phyloP scores from a whole-genome alignment of 1,140 invertebrate genomes.

The Ganaspis sp. region DNA sequence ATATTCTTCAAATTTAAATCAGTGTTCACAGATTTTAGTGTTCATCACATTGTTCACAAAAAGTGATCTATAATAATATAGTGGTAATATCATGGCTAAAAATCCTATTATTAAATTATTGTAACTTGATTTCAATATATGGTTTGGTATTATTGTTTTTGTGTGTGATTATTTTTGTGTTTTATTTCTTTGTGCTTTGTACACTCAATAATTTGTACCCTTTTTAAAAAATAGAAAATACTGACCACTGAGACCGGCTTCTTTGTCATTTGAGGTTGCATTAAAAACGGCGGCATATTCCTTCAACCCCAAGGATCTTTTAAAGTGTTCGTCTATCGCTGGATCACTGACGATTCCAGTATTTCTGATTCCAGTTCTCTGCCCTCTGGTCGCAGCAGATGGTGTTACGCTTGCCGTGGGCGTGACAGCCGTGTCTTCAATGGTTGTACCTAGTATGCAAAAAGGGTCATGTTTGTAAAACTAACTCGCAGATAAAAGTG shows the following conservation, averaged over 20 bases:
- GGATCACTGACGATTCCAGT: slow-evolving; percentile 82
- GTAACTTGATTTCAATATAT: too few relatives aligned
- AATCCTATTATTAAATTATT: too few relatives aligned
- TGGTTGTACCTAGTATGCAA: slow-evolving; percentile 64
- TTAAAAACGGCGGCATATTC: slow-evolving; percentile 90
- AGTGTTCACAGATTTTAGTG: too few relatives aligned
- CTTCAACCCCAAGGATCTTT: slow-evolving; percentile 89
- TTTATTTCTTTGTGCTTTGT: too few relatives aligned
- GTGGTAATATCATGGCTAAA: too few relatives aligned
- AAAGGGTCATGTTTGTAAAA: background rate
- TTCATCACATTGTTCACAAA: too few relatives aligned
- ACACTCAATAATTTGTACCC: too few relatives aligned
- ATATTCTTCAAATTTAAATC: too few relatives aligned
- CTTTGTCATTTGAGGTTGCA: slow-evolving; percentile 74
- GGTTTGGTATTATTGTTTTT: too few relatives aligned
- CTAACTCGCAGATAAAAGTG: background rate
- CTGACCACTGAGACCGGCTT: slow-evolving; percentile 71
- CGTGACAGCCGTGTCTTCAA: slow-evolving; percentile 70
- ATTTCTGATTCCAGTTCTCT: slow-evolving; percentile 68
- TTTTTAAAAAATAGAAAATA: slow-evolving; percentile 19
- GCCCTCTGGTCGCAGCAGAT: slow-evolving; percentile 65
- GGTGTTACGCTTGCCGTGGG: slow-evolving; percentile 68
- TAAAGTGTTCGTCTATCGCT: slow-evolving; percentile 96
- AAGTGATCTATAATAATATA: too few relatives aligned
- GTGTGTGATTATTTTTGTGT: too few relatives aligned